Evolutionary conservation across 2,888 invertebrate genomes (phyloP).

Genomic region (Spisula solida): DNA sequence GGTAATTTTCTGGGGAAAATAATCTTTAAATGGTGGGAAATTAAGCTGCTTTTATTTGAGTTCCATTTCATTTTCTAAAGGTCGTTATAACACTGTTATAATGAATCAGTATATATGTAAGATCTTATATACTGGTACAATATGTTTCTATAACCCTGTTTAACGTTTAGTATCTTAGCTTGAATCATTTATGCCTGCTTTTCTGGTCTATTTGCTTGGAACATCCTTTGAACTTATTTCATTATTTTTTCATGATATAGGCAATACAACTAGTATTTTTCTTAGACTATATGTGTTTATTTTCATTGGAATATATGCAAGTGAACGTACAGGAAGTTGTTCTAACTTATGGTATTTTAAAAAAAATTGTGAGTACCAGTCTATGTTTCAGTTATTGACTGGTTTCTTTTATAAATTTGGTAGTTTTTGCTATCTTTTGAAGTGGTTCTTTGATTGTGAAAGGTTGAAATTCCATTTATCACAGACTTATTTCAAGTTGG

Average conservation of each 20-base stretch:
- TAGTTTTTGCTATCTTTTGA: neutral
- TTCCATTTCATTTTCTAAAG: neutral
- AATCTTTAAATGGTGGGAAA: neutral
- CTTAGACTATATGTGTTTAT: neutral
- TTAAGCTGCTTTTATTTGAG: conserved; percentile 7
- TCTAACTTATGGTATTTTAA: neutral
- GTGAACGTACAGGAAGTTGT: neutral
- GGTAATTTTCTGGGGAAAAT: neutral
- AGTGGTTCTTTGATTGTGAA: neutral
- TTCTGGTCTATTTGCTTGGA: neutral
- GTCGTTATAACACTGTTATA: neutral
- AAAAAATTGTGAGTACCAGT: conserved; percentile 10
- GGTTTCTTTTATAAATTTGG: neutral
- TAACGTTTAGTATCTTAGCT: neutral
- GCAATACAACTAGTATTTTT: neutral
- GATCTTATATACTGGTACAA: neutral
- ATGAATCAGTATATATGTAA: neutral
- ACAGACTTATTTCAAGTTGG: neutral
- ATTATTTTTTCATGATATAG: neutral
- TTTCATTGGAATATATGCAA: neutral
- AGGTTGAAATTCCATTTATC: neutral
- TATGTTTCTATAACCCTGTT: neutral
- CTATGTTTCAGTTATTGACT: neutral
- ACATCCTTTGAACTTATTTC: conserved; percentile 2
- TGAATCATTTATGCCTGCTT: neutral